Evolutionary conservation across 2,797 vertebrate species (phyloP).

Genomic region (Pterois miles): DNA sequence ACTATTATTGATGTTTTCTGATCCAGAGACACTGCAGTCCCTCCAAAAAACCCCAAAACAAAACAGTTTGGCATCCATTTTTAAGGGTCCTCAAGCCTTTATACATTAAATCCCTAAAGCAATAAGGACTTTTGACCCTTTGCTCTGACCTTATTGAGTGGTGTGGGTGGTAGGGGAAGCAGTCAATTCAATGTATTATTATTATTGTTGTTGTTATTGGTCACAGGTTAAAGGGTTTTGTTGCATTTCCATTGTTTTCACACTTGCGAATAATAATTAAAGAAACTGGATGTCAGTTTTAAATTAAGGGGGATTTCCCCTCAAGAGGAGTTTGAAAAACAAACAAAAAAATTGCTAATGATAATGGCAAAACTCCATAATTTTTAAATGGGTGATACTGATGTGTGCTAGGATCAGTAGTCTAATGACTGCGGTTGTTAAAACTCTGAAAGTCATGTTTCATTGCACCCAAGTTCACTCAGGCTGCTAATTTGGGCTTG

Average conservation of each 20-base stretch:
- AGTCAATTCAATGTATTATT: not conserved
- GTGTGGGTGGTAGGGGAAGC: not conserved
- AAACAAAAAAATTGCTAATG: not conserved
- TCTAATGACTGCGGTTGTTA: conserved; percentile 9
- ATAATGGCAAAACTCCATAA: not conserved
- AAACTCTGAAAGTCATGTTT: conserved; percentile 30
- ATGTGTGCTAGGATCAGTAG: not conserved
- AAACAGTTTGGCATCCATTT: not conserved
- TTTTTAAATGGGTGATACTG: not conserved
- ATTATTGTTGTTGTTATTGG: not conserved
- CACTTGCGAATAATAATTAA: not conserved
- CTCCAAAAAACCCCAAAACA: too few species aligned
- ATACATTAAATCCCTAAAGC: not conserved
- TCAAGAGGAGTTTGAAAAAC: not conserved
- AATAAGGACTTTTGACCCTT: not conserved
- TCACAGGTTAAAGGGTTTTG: not conserved
- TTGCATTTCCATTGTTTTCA: not conserved
- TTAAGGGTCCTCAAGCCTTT: not conserved
- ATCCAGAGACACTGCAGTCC: too few species aligned
- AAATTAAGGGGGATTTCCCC: not conserved
- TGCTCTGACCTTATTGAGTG: not conserved
- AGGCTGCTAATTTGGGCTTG: conserved; percentile 1
- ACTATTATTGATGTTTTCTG: too few species aligned
- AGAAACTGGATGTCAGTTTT: not conserved
- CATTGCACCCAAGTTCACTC: conserved; percentile 16